These are phyloP conservation scores for Okamejei kenojei DNA, from an alignment of 2,797 vertebrate species.

Conservation along the genomic window DNA sequence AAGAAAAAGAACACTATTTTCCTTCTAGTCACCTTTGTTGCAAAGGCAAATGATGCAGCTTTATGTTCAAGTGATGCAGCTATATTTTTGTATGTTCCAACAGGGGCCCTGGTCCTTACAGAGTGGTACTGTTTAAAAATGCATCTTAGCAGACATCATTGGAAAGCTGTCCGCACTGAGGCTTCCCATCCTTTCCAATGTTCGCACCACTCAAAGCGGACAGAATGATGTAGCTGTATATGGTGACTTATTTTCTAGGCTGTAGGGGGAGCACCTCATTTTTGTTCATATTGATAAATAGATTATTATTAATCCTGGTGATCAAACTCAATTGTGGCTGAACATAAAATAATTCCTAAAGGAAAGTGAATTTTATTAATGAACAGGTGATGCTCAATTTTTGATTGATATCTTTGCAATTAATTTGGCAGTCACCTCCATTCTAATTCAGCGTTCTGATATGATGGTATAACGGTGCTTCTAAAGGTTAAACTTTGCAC, in stretches of 20 bases:
- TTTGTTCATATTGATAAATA: neutral
- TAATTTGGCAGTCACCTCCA: neutral
- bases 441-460: neutral
- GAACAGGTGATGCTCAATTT: neutral
- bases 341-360: neutral
- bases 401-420: neutral
- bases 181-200: neutral
- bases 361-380: neutral
- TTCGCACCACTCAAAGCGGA: neutral
- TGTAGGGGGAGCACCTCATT: neutral
- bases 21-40: too few species aligned
- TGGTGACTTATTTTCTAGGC: neutral
- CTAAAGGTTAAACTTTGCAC: neutral
- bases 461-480: neutral
- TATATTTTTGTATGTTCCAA: neutral
- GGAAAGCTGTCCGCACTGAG: neutral
- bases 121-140: neutral
- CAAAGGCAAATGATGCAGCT: too few species aligned
- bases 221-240: neutral
- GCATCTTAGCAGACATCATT: neutral
- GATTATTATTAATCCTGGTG: neutral
- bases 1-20: too few species aligned
- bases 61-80: too few species aligned
- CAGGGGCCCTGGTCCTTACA: neutral
- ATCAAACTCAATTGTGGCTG: too few species aligned